A percentile compares a stretch with the other conserved stretches of the same genome.
phyloP scores from a whole-genome alignment of 2,113 vertebrate genomes.

The Podarcis cretensis region DNA sequence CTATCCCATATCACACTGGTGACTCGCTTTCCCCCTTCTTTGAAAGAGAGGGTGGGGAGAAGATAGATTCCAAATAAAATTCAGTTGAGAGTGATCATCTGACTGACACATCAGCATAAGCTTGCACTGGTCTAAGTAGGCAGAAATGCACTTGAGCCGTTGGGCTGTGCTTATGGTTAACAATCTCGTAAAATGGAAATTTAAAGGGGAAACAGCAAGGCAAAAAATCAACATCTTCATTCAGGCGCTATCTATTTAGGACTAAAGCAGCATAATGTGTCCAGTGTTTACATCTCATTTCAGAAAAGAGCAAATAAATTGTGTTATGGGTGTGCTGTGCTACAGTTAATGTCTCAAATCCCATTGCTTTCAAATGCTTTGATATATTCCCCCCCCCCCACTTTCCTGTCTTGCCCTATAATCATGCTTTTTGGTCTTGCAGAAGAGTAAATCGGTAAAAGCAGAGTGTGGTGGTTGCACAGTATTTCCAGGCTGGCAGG shows the following conservation, averaged over 20 bases:
- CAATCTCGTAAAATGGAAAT: neutral
- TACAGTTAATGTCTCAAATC: slow-evolving; percentile 35
- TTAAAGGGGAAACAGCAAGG: slow-evolving; percentile 51
- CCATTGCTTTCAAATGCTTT: slow-evolving; percentile 19
- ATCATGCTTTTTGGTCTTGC: slow-evolving; percentile 31
- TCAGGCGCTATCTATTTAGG: slow-evolving; percentile 27
- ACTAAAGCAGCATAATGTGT: slow-evolving; percentile 17
- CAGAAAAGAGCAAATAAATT: slow-evolving; percentile 44
- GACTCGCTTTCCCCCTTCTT: neutral
- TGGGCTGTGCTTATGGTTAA: slow-evolving; percentile 40
- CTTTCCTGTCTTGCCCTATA: neutral
- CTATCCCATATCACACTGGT: neutral
- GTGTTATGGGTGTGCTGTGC: slow-evolving; percentile 24
- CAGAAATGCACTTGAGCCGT: slow-evolving; percentile 18
- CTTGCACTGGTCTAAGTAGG: slow-evolving; percentile 46
- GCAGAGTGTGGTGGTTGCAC: slow-evolving; percentile 8
- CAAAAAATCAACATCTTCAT: slow-evolving; percentile 39
- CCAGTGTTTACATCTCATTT: slow-evolving; percentile 9
- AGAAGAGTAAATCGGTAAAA: slow-evolving; percentile 14
- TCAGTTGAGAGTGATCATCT: neutral
- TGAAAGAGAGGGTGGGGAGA: neutral
- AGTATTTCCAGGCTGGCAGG: slow-evolving; percentile 29
- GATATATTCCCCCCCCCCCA: neutral
- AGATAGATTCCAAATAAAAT: neutral
- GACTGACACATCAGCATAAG: neutral